phyloP scores from a whole-genome alignment of 2,797 vertebrate genomes.

The Coranthus polyacanthus region DNA sequence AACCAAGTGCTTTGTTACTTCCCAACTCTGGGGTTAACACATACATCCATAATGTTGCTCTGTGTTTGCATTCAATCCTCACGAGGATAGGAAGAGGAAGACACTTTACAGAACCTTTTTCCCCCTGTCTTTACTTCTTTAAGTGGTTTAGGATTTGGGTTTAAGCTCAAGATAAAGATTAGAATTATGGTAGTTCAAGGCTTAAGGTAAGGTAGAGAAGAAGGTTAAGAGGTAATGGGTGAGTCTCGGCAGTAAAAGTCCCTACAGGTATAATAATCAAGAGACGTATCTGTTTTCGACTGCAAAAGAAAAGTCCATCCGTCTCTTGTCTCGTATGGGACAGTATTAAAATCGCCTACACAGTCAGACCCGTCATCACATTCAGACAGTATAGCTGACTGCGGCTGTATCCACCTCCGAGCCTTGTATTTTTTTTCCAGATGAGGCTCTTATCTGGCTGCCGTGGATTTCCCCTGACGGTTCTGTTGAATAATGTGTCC shows the following conservation, averaged over 20 bases:
- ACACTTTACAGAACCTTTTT: constrained; percentile 19
- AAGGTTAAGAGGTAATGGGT: constrained; percentile 4
- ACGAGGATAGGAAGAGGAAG: not conserved
- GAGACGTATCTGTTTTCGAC: not conserved
- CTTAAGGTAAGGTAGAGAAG: not conserved
- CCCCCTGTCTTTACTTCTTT: constrained; percentile 23
- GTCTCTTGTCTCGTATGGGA: not conserved
- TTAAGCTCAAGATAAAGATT: constrained; percentile 47
- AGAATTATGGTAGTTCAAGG: constrained; percentile 35
- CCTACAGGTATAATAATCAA: not conserved
- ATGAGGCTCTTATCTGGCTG: constrained; percentile 56
- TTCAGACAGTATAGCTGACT: constrained; percentile 46
- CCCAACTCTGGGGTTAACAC: too few relatives aligned
- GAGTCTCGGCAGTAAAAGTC: not conserved
- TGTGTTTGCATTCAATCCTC: not conserved
- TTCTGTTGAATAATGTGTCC: constrained; percentile 72
- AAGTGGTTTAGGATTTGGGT: constrained; percentile 67
- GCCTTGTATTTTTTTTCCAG: constrained; percentile 16
- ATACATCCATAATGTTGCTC: not conserved
- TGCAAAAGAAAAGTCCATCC: constrained; percentile 9
- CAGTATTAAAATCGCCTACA: not conserved
- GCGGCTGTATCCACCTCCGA: constrained; percentile 28
- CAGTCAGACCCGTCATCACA: not conserved
- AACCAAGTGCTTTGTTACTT: too few relatives aligned
- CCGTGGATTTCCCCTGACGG: constrained; percentile 64